These are phyloP conservation scores for Beroe ovata DNA, from an alignment of 37 sponge, comb jelly and placozoan genomes.

Conservation along the genomic window DNA sequence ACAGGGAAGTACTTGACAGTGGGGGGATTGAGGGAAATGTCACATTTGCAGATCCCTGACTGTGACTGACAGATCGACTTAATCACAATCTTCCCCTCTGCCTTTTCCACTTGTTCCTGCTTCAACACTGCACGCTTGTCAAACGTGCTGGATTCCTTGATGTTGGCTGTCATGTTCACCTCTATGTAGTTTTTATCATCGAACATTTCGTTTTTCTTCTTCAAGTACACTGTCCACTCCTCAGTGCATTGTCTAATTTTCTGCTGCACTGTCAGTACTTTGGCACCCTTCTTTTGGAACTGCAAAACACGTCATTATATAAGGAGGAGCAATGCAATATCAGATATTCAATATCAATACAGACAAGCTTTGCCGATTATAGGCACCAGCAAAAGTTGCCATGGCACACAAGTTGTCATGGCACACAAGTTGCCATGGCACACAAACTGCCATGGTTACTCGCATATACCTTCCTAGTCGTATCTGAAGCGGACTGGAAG, in stretches of 20 bases:
- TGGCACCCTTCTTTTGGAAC: conserved; percentile 5
- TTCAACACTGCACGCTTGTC: conserved; percentile 9
- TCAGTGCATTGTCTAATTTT: neutral
- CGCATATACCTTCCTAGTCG: neutral
- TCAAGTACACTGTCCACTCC: conserved; percentile 15
- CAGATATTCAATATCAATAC: too few species aligned
- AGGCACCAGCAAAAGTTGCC: too few species aligned
- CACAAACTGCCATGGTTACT: too few species aligned
- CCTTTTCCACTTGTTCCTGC: conserved; percentile 22
- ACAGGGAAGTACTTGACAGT: conserved; percentile 19
- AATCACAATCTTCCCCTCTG: conserved; percentile 27
- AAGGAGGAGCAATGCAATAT: too few species aligned
- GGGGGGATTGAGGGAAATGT: neutral
- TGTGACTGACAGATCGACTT: conserved; percentile 31
- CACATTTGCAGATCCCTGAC: conserved; percentile 38
- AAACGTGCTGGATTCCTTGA: conserved; percentile 28
- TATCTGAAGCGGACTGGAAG: conserved; percentile 17
- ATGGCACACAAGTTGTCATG: too few species aligned
- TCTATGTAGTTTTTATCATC: conserved; percentile 46
- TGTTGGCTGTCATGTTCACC: conserved; percentile 51
- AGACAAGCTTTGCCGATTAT: too few species aligned
- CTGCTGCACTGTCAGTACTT: neutral
- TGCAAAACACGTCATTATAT: neutral
- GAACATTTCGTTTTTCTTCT: conserved; percentile 21
- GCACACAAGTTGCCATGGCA: too few species aligned